Percentiles rank a stretch among this genome's conserved stretches.
Evolutionary conservation across 2,797 vertebrate species (phyloP).

Genomic region (Molossus alvarezi): DNA sequence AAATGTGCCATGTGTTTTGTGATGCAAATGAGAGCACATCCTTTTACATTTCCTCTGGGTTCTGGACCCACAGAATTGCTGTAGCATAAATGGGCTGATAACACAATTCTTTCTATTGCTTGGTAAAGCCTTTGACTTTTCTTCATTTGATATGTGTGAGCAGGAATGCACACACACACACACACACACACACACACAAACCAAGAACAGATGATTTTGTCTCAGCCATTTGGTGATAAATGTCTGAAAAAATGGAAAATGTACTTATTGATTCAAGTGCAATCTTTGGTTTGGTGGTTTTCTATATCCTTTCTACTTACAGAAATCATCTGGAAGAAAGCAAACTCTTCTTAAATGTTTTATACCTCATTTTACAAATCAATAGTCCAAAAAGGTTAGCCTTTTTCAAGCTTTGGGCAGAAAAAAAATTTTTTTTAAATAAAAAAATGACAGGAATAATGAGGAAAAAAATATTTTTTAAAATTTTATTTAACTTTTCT

Average conservation of each 20-base stretch:
- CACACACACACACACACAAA: not conserved
- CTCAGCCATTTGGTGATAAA: conserved; percentile 59
- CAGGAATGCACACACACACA: not conserved
- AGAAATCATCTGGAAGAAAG: conserved; percentile 42
- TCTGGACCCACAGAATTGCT: not conserved
- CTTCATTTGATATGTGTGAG: conserved; percentile 44
- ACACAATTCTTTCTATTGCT: conserved; percentile 10
- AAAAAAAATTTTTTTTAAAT: not conserved
- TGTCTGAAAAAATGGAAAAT: not conserved
- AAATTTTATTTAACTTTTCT: conserved; percentile 3
- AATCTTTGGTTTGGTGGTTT: conserved; percentile 66
- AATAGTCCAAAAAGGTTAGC: conserved; percentile 45
- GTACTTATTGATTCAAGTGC: conserved; percentile 56
- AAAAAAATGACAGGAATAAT: not conserved
- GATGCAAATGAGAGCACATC: not conserved
- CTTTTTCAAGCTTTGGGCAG: conserved; percentile 20
- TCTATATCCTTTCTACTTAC: conserved; percentile 45
- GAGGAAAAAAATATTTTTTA: not conserved
- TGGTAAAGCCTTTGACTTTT: not conserved
- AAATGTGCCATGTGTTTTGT: not conserved
- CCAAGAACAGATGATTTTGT: conserved; percentile 59
- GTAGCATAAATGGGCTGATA: not conserved
- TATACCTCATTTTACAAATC: conserved; percentile 64
- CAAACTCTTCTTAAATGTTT: conserved; percentile 68
- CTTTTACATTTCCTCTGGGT: not conserved